Base-by-base conservation (phyloP, 1,140 invertebrate genomes). In the Papilio glaucus region DNA sequence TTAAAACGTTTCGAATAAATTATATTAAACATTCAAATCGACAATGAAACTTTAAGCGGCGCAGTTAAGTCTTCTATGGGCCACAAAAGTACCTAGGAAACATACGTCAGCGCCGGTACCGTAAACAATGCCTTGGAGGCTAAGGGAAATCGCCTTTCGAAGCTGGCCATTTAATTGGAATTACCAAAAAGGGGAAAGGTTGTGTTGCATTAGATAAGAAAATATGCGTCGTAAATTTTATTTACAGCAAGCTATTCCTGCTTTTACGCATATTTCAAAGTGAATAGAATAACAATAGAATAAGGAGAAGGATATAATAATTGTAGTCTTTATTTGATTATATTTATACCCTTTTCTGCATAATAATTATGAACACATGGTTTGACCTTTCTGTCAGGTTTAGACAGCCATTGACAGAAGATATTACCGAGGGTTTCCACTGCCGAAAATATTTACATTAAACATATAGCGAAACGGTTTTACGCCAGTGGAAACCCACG, bases 1-100 rank as follows among this genome's bases (percentile, higher is more conserved):
- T 69, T 49, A 61, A 72, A 72, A 24, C 68, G 71, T 42, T 69
- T 33, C 37, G 76, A 77, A 84, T 85, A 84, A 84, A 84, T 82
- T 84, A 84, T 72, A 81, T 80, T 77, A 76, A 76, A 77, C 77
- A 85, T 85, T 81, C 77, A 68, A 81, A 75, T 78, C 77, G 77
- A 80, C 77, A 85, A 83, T 82, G 78, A 85, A 85, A 57, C 24
- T 26, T 57, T 26, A 57, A 79, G 49, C 41, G 69, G 38, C 53
- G 71, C 63, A 75, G 49, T 75, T 75, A 75, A 73, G 71, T 76
- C 53, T 72, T 49, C 75, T 72, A 76, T 76, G 53, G 71, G 69
- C 75, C 75, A 83, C 53, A 69, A 79, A 76, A 71, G 70, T 82
- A 81, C 80, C 83, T 81, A 77, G 80, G 76, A 78, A 83, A 76